These are phyloP conservation scores for Erythrocercus mccallii DNA, from an alignment of 2,113 vertebrate genomes.

Conservation along the genomic window DNA sequence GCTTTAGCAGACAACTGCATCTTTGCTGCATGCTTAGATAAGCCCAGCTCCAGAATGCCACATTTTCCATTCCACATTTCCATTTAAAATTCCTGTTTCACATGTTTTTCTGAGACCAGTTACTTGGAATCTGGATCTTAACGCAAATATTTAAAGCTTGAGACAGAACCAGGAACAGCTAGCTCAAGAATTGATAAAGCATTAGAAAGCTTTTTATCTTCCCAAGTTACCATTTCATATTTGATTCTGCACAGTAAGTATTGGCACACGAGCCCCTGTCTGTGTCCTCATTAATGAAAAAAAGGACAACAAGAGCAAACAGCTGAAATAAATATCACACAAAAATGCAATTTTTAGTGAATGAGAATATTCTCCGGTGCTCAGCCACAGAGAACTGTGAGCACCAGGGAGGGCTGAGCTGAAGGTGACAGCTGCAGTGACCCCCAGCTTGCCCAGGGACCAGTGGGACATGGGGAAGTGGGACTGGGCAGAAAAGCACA, in stretches of 20 bases:
- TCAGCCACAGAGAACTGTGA: background rate
- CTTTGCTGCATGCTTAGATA: background rate
- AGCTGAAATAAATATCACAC: background rate
- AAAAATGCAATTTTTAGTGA: background rate
- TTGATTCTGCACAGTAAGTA: background rate
- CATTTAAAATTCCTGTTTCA: constrained; percentile 25
- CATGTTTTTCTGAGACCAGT: background rate
- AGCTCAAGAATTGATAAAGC: background rate
- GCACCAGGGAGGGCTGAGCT: background rate
- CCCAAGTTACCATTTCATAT: background rate
- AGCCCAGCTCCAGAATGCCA: background rate
- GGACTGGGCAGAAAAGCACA: background rate
- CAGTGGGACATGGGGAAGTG: background rate
- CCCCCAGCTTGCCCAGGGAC: background rate
- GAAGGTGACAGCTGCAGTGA: background rate
- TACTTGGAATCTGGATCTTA: background rate
- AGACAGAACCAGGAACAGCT: background rate
- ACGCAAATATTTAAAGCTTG: constrained; percentile 19
- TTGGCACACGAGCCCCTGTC: rapidly evolving
- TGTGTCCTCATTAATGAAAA: background rate
- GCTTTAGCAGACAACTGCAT: background rate
- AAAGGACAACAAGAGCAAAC: background rate
- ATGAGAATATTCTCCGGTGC: background rate
- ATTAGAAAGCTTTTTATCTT: background rate
- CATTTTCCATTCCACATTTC: background rate